These are phyloP conservation scores for Eidolon dupreanum DNA, from an alignment of 2,797 vertebrate genomes.

Conservation along the genomic window DNA sequence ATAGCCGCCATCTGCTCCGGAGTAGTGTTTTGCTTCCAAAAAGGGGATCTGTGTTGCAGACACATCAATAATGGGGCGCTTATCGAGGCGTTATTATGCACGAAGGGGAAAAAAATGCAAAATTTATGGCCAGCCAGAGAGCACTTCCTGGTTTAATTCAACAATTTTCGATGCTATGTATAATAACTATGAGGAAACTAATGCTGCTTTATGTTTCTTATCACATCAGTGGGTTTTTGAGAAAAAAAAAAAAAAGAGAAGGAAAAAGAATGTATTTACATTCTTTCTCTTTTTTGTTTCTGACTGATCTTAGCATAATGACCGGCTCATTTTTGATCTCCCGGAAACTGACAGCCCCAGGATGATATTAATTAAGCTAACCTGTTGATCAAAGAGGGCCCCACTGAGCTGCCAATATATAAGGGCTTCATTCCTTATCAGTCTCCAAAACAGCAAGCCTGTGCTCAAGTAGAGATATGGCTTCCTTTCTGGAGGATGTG, in stretches of 20 bases:
- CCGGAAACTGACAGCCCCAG: conserved; percentile 68
- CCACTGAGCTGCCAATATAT: conserved; percentile 40
- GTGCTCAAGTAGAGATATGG: neutral
- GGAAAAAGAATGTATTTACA: conserved; percentile 80
- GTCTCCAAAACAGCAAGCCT: neutral
- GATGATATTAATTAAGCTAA: conserved; percentile 80
- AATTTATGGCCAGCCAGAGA: conserved; percentile 87
- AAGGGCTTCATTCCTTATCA: neutral
- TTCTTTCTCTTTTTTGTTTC: conserved; percentile 67
- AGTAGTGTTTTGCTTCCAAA: conserved; percentile 82
- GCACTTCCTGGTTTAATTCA: conserved; percentile 85
- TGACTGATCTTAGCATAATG: conserved; percentile 67
- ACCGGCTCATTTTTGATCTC: conserved; percentile 69
- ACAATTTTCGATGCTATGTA: conserved; percentile 80
- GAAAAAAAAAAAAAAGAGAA: neutral
- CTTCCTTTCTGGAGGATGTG: neutral
- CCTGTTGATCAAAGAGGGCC: conserved; percentile 79
- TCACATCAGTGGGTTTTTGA: conserved; percentile 55
- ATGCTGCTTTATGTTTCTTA: conserved; percentile 77
- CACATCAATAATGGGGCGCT: conserved; percentile 85
- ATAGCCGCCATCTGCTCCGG: conserved; percentile 85
- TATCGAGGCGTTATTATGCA: conserved; percentile 86
- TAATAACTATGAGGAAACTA: conserved; percentile 82
- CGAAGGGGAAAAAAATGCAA: conserved; percentile 80
- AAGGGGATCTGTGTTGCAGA: conserved; percentile 83